Evolutionary conservation across 1,140 invertebrate genomes (phyloP), one percentile per base, ranked within the genome.

Genomic region (Meloidogyne exigua): DNA sequence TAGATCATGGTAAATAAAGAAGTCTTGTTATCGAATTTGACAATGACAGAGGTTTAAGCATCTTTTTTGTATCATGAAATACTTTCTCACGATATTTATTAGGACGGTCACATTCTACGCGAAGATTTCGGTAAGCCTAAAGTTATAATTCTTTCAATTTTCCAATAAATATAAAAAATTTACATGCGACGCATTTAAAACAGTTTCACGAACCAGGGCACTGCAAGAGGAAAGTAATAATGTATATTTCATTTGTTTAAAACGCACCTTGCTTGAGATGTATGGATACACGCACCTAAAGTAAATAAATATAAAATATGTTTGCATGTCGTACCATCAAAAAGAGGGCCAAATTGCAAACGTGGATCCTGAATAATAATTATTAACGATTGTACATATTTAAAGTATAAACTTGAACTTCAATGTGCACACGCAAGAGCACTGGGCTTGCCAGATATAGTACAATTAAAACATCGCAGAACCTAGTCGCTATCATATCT

Each of bases 401-500:
- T 39, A 39, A 39, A 39, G 10, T 39, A 39, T 39, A 39, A 39
- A 39, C 36, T 9, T 39, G 49, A 23, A 80, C 81, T 72, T 84
- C 87, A 39, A 81, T 71, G 21, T 82, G 73, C 0, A 87, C 79
- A n/a, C 85, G 81, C n/a, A 83, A 39, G n/a, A 81, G 65, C 32
- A 65, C 73, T 13, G 73, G 67, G 25, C 57, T 78, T 96, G 89
- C 10, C 84, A 94, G 96, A 90, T 99, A 98, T 82, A 99, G 94
- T 12, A 94, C 94, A 87, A 99, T 96, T 10, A 99, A 90, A 68
- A 98, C 94, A 90, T 99, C 96, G 88, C 96, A 98, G 90, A 99
- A 99, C 90, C 99, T 95, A 18, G 96, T 99, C 26, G 96, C 95
- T 88, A 99, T 93, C 78, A 98, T 97, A 83, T 95, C 95, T 57